Percentiles rank a stretch among this genome's conserved stretches.
phyloP scores from a whole-genome alignment of 2,113 vertebrate genomes.

The Noturus placidus region DNA sequence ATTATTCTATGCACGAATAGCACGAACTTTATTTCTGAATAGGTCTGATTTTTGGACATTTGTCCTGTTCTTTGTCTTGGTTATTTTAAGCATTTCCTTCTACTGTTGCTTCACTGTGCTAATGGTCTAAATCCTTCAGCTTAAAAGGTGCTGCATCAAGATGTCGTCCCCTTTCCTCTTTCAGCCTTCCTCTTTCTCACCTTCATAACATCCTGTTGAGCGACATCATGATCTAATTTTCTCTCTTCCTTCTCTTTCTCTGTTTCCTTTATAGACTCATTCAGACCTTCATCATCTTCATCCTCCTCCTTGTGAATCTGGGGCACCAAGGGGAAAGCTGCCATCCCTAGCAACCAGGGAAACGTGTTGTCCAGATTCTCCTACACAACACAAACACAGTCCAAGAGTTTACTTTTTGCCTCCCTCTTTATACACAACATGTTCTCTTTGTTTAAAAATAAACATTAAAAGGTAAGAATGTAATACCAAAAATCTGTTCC shows the following conservation, averaged over 20 bases:
- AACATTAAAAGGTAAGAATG: not conserved
- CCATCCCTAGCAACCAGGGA: slow-evolving; percentile 85
- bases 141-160: not conserved
- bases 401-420: not conserved
- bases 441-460: not conserved
- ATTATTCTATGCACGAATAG: not conserved
- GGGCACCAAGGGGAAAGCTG: slow-evolving; percentile 81
- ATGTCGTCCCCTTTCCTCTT: not conserved
- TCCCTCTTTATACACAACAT: not conserved
- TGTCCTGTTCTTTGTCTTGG: too few species aligned
- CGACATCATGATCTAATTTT: slow-evolving; percentile 82
- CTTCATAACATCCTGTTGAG: slow-evolving; percentile 85
- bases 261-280: slow-evolving; percentile 65
- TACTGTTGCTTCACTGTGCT: not conserved
- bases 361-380: slow-evolving; percentile 86
- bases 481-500: not conserved
- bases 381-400: slow-evolving; percentile 61
- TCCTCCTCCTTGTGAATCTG: slow-evolving; percentile 74
- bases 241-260: slow-evolving; percentile 79
- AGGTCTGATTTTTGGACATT: not conserved
- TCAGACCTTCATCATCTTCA: slow-evolving; percentile 70
- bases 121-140: not conserved
- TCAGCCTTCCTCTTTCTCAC: slow-evolving; percentile 66
- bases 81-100: not conserved
- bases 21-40: not conserved